Conservation (phyloP, 2,888 invertebrate genomes). For the Oligia fasciuncula region DNA sequence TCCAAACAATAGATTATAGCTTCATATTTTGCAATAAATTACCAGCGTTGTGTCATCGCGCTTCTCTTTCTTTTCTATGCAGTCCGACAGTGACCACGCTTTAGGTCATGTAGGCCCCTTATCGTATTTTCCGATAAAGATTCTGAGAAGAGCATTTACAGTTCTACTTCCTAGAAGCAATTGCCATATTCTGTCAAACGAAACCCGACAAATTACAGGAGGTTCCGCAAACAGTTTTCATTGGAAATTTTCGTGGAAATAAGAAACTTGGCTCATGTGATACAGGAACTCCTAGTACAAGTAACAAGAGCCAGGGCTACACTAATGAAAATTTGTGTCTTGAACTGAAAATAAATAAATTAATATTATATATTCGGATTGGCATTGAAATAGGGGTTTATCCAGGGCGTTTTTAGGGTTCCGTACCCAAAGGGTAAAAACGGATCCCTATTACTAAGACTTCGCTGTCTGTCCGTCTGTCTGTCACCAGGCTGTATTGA, state of each 20-base stretch:
- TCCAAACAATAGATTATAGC: no score
- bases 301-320: background rate
- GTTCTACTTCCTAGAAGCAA: background rate
- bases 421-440: no score
- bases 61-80: no score
- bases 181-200: background rate
- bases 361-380: background rate
- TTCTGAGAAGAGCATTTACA: background rate
- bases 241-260: background rate
- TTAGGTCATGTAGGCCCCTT: no score
- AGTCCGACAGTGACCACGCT: no score
- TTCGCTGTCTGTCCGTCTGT: no score
- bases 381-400: background rate
- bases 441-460: no score
- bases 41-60: no score
- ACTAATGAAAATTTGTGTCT: no score
- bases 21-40: no score
- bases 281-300: background rate
- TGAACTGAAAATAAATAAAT: background rate
- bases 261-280: background rate
- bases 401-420: background rate
- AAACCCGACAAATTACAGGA: background rate
- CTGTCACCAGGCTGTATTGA: no score
- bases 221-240: background rate
- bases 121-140: no score